phyloP scores from a whole-genome alignment of 2,888 invertebrate genomes.

The Drosophila kanekoi region DNA sequence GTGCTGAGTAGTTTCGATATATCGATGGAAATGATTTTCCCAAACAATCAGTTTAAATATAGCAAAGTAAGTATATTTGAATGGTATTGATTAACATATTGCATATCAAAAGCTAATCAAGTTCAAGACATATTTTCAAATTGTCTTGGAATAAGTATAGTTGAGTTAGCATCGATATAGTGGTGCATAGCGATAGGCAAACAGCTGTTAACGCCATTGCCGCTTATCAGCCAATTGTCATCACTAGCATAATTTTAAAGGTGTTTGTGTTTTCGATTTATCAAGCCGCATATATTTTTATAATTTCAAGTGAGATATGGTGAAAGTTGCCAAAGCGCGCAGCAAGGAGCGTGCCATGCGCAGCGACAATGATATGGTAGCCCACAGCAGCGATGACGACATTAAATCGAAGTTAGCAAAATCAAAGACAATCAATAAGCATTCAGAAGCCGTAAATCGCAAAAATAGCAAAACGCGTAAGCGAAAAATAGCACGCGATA shows the following conservation, averaged over 20 bases:
- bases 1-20: no score
- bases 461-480: conserved; percentile 21
- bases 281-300: background rate
- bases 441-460: conserved; percentile 22
- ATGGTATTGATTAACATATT: no score
- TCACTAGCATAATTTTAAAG: conserved; percentile 41
- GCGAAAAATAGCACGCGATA: conserved; percentile 24
- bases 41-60: no score
- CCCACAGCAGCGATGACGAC: conserved; percentile 22
- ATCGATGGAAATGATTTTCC: no score
- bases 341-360: conserved; percentile 13
- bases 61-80: no score
- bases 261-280: conserved; percentile 27
- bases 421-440: conserved; percentile 20
- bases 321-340: conserved; percentile 35
- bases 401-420: conserved; percentile 12
- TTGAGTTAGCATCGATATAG: background rate
- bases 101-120: no score
- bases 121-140: no score
- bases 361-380: conserved; percentile 18
- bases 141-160: no score
- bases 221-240: conserved; percentile 15
- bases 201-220: conserved; percentile 43
- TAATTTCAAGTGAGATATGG: conserved; percentile 19
- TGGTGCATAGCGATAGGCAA: conserved; percentile 5